Conservation (phyloP, 2,888 invertebrate genomes). For the Chelonus formosanus region DNA sequence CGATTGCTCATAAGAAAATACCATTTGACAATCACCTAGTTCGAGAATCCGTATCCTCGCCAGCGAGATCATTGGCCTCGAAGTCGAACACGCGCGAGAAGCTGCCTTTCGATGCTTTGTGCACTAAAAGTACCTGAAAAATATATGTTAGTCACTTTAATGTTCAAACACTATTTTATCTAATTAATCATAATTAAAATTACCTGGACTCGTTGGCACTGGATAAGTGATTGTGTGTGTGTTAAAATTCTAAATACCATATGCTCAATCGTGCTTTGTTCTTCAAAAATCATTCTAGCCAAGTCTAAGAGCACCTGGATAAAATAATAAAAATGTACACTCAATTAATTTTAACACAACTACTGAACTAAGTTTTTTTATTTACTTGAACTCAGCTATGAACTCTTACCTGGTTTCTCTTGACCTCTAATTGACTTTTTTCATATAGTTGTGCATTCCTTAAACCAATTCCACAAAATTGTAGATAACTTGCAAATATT, state of each 20-base stretch:
- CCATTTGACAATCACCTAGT: slow-evolving; percentile 69
- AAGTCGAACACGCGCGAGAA: slow-evolving; percentile 95
- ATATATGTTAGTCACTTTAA: no score
- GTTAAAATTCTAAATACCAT: slow-evolving; percentile 93
- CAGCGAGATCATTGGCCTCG: slow-evolving; percentile 87
- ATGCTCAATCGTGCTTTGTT: slow-evolving; percentile 95
- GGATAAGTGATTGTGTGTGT: slow-evolving; percentile 92
- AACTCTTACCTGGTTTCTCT: slow-evolving; percentile 81
- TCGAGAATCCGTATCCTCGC: slow-evolving; percentile 81
- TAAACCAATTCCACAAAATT: slow-evolving; percentile 95
- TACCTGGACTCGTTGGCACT: slow-evolving; percentile 94
- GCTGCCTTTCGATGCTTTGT: slow-evolving; percentile 89
- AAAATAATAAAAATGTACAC: background rate
- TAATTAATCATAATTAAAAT: slow-evolving; percentile 18
- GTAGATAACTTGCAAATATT: slow-evolving; percentile 90
- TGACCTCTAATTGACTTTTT: slow-evolving; percentile 93
- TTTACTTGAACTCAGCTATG: background rate
- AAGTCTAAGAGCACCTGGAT: slow-evolving; percentile 83
- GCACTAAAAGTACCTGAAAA: slow-evolving; percentile 83
- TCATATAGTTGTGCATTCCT: slow-evolving; percentile 96
- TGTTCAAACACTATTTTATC: background rate
- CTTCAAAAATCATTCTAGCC: slow-evolving; percentile 96
- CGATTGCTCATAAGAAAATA: slow-evolving; percentile 25
- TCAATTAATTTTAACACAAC: background rate
- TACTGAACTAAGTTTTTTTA: no score